Base-by-base conservation (phyloP, 2,797 vertebrate genomes). In the Prunella strophiata region DNA sequence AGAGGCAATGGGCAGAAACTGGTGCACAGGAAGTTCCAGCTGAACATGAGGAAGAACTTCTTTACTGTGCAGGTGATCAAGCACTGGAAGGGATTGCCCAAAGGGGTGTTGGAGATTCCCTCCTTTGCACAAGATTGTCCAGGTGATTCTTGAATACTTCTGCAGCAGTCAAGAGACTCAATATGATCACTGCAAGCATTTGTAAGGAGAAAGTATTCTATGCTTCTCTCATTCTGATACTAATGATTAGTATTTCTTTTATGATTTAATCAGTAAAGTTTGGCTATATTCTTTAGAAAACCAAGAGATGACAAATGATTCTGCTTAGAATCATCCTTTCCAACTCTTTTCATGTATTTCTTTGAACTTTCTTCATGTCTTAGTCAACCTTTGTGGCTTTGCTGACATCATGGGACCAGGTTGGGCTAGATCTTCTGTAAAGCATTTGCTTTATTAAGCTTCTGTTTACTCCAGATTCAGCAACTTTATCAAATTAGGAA, bases 1-100 rank as follows among this genome's bases (percentile, higher is more conserved):
- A 17, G 27, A 82, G 36, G 17, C 43, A 50, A 7, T 12, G 34
- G 20, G 29, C 8, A 65, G 25, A 65, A 77, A 52, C 10, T 16
- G 21, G 16, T 57, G 38, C 29, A 13, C 10, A 16, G 38, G 16
- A 25, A 50, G 16, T 70, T 70, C 10, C 14, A 22, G 7, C 29
- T 57, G 23, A 71, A 34, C 23, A 4, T 1, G 12, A 51, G 32
- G 22, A 57, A 26, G 27, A 34, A 11, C 10, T 57, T 68, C 48
- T n/a, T 63, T 58, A 13, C 29, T 40, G 29, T 71, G 65, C 4
- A 5, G n/a, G 20, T 65, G 40, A 11, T 9, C 0, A 0, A 45
- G 29, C n/a, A 14, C 25, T 71, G 45, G 17, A 23, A 45, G 3
- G 3, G 40, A 26, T 40, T 73, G 34, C 21, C 40, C 54, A 36